Evolutionary conservation across 2,113 vertebrate genomes (phyloP), one percentile per base, ranked within the genome.

Genomic region (Camarhynchus parvulus): DNA sequence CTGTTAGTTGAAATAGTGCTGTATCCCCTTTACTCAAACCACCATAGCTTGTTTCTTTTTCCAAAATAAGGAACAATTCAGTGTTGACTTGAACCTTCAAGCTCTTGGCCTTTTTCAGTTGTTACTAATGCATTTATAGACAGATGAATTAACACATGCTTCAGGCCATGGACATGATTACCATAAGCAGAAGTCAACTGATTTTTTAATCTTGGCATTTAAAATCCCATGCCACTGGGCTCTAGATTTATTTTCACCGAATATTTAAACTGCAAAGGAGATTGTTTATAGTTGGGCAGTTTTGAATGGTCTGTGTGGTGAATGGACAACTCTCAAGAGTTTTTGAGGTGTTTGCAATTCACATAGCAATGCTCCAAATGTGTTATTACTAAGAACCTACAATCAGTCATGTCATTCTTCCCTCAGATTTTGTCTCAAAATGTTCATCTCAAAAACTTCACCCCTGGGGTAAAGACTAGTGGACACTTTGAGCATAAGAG

Each of bases 381-480:
- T 69, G n/a, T 27, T 56, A 11, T 16, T 44, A 10, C 23, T 56
- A 55, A 22, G 18, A 39, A 44, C 5, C 2, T 50, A 28, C 15
- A 21, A 27, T 78, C 39, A 15, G 10, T 62, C 12, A 28, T 5
- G 3, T 28, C 27, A 52, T 50, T 17, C 33, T 76, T 82, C 13
- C 66, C 31, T 56, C 31, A 69, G 41, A 76, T 19, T 87, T 17
- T 7, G 14, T 37, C 42, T 83, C 28, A 44, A 91, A 63, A 62
- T 0, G 0, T 70, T 20, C 0, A 0, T 47, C 30, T 84, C 19
- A n/a, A 75, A 67, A 76, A 3, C 18, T 73, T 68, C 9, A 18
- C 16, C 6, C 4, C 15, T 25, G 3, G 1, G 3, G 2, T 70
- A 62, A 64, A 76, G n/a, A 15, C 13, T 18, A 46, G 20, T 0